phyloP scores from a whole-genome alignment of 2,113 vertebrate species.

The Kryptolebias marmoratus region DNA sequence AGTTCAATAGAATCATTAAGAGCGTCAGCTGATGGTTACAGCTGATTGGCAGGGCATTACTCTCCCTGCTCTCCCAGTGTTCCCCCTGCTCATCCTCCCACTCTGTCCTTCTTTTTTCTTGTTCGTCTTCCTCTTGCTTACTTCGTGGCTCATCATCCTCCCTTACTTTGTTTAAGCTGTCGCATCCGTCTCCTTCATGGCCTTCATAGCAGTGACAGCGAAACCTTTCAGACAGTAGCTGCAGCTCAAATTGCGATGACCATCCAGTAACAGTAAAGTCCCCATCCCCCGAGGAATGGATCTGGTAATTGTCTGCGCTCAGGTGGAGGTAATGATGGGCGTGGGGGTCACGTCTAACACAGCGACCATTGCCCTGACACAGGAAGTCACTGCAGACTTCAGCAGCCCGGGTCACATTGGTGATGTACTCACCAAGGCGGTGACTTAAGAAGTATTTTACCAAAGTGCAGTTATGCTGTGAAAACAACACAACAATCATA shows the following conservation, averaged over 20 bases:
- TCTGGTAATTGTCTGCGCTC: constrained; percentile 75
- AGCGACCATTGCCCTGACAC: constrained; percentile 80
- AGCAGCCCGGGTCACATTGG: constrained; percentile 80
- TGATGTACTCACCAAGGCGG: constrained; percentile 80
- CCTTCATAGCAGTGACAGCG: constrained; percentile 85
- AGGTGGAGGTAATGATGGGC: constrained; percentile 79
- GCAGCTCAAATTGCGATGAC: constrained; percentile 72
- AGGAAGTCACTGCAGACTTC: constrained; percentile 79
- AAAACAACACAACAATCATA: constrained; percentile 8
- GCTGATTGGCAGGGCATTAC: constrained; percentile 23
- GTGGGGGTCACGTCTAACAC: constrained; percentile 68
- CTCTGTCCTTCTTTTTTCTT: constrained; percentile 44
- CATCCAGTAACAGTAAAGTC: constrained; percentile 74
- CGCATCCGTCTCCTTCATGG: constrained; percentile 75
- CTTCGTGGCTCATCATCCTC: constrained; percentile 50
- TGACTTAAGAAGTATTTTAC: constrained; percentile 77
- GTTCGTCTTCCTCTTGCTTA: constrained; percentile 34
- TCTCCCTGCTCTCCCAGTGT: constrained; percentile 14
- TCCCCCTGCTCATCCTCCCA: constrained; percentile 62
- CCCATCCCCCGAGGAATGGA: constrained; percentile 52
- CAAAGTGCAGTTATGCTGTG: constrained; percentile 81
- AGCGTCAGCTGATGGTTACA: constrained; percentile 18
- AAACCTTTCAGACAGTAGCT: constrained; percentile 74
- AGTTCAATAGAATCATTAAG: constrained; percentile 62
- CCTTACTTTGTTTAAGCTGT: constrained; percentile 67